phyloP scores from a whole-genome alignment of 1,140 invertebrate genomes.

The Epicauta chinensis region DNA sequence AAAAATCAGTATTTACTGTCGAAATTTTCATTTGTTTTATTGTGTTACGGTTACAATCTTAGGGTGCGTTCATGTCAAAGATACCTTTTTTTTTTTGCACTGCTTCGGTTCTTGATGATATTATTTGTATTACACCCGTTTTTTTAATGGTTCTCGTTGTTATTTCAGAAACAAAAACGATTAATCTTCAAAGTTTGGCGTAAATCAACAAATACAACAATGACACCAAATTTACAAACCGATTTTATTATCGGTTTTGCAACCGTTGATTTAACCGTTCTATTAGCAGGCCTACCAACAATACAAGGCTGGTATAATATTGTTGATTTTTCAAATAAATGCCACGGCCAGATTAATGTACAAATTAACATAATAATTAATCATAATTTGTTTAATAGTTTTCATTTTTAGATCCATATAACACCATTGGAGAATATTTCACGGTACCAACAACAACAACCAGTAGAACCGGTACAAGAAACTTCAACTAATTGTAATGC shows the following conservation, averaged over 20 bases:
- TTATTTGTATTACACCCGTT: neutral
- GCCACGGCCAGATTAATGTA: slow-evolving; percentile 56
- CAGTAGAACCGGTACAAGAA: too few species aligned
- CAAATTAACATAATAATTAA: slow-evolving; percentile 13
- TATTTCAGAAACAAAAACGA: slow-evolving; percentile 48
- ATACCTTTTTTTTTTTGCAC: too few species aligned
- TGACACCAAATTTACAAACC: slow-evolving; percentile 44
- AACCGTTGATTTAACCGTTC: slow-evolving; percentile 51
- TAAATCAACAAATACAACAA: slow-evolving; percentile 36
- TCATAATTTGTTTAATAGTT: neutral
- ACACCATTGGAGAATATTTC: slow-evolving; percentile 47
- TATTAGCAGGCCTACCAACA: slow-evolving; percentile 46
- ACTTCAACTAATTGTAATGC: neutral
- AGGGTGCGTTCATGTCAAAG: too few species aligned
- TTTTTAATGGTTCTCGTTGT: neutral
- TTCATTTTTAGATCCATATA: slow-evolving; percentile 42
- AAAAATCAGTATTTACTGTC: too few species aligned
- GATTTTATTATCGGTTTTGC: slow-evolving; percentile 54
- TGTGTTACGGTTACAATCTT: too few species aligned
- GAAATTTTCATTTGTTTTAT: too few species aligned
- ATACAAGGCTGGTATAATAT: slow-evolving; percentile 58
- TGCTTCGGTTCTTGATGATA: too few species aligned
- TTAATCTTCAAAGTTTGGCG: slow-evolving; percentile 58
- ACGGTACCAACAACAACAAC: slow-evolving; percentile 4
- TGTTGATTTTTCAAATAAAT: slow-evolving; percentile 53